phyloP scores from a whole-genome alignment of 2,113 vertebrate species.

The Cephalopholis sonnerati region DNA sequence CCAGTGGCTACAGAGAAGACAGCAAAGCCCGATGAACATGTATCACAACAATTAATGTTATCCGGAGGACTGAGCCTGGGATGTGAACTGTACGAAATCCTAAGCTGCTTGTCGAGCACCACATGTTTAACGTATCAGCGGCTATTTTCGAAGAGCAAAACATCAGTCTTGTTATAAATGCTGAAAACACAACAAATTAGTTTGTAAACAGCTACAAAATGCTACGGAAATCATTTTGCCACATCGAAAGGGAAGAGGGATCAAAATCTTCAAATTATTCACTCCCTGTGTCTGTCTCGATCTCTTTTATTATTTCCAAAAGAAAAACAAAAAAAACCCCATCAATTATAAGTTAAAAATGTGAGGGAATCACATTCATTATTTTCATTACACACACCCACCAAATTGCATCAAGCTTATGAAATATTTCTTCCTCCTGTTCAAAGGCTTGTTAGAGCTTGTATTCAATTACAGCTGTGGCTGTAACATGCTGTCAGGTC shows the following conservation, averaged over 20 bases:
- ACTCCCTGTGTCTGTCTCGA: slow-evolving; percentile 50
- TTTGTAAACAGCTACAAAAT: slow-evolving; percentile 73
- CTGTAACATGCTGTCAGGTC: slow-evolving; percentile 89
- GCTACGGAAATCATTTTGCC: slow-evolving; percentile 47
- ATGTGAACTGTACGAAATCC: slow-evolving; percentile 61
- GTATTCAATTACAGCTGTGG: slow-evolving; percentile 91
- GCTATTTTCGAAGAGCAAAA: slow-evolving; percentile 57
- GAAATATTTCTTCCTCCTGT: slow-evolving; percentile 89
- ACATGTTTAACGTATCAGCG: slow-evolving; percentile 39
- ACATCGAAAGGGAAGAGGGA: slow-evolving; percentile 39
- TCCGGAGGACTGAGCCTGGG: slow-evolving; percentile 11
- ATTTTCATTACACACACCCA: slow-evolving; percentile 80
- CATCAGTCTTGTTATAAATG: slow-evolving; percentile 81
- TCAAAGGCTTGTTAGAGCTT: slow-evolving; percentile 90
- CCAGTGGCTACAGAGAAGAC: slow-evolving; percentile 8
- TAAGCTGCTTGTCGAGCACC: slow-evolving; percentile 58
- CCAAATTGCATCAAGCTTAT: slow-evolving; percentile 91
- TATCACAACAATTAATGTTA: slow-evolving; percentile 30
- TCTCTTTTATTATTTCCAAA: slow-evolving; percentile 68
- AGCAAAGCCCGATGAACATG: slow-evolving; percentile 7
- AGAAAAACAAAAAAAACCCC: slow-evolving; percentile 25
- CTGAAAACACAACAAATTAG: slow-evolving; percentile 68
- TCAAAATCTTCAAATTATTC: slow-evolving; percentile 52
- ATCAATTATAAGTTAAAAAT: slow-evolving; percentile 73
- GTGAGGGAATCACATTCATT: slow-evolving; percentile 80